Base-by-base conservation (phyloP, 2,888 invertebrate species). In the Drosophila sordidapex region DNA sequence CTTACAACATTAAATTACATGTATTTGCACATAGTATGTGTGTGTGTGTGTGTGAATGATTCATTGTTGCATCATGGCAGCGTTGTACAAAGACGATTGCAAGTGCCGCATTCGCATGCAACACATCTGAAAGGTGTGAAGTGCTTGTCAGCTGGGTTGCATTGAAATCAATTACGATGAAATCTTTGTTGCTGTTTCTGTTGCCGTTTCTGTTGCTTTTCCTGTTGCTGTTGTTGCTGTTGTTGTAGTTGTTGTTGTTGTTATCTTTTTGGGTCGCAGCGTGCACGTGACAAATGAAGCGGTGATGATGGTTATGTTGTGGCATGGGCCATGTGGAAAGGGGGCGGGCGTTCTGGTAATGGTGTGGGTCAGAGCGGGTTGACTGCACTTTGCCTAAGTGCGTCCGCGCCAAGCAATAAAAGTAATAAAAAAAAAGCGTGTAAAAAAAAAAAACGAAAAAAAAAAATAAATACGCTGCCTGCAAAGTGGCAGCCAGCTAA, bases 301-400 rank as follows among this genome's bases (percentile, higher is more conserved):
- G 61, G 46, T 46, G 61, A 35, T 53, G 69, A 59, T 70, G 70
- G 70, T 29, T 18, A 38, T 59, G 21, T n/a, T 43, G 29, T 29
- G 58, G 31, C 29, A n/a, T 21, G 7, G 13, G 8, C 18, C 18
- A 38, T 38, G 38, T 18, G 38, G 25, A 11, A 51, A 29, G 13
- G 36, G 4, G 27, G 0, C 2, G 2, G 21, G 25, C 29, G 1
- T 7, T 5, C 8, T 25, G 51, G 25, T 33, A 54, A 35, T 54
- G 25, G 54, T 25, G 10, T 54, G 46, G 29, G 15, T 13, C 10
- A n/a, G 46, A 53, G 56, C 60, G 78, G 79, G 82, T 78, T 81
- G 79, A 80, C 61, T 78, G 82, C 79, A 79, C 79, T 79, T 79
- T 81, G 82, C 78, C 79, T 81, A 79, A 79, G 79, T 79, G 81